These are phyloP conservation scores for Sardinella longiceps DNA, from an alignment of 2,797 vertebrate species.

Conservation along the genomic window DNA sequence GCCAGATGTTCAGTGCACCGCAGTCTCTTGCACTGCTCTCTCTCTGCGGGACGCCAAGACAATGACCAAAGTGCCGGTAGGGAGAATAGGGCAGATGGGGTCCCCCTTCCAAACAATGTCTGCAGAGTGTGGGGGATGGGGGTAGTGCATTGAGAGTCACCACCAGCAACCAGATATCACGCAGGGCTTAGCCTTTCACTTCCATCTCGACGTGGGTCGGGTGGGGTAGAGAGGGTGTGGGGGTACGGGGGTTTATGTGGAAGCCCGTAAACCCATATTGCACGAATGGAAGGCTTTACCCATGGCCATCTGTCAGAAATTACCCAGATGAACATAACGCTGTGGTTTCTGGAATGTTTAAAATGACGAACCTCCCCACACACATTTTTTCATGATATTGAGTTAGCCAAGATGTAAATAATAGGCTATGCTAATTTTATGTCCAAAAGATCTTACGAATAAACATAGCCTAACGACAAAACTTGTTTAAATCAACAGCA, in stretches of 20 bases:
- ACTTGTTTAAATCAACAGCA: neutral
- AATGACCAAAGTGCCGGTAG: conserved; percentile 51
- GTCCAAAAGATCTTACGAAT: neutral
- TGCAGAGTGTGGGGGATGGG: conserved; percentile 50
- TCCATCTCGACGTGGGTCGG: conserved; percentile 38
- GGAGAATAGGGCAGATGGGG: conserved; percentile 61
- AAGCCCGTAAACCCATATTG: conserved; percentile 69
- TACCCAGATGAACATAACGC: conserved; percentile 43
- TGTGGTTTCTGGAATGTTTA: conserved; percentile 12
- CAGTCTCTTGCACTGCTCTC: conserved; percentile 35
- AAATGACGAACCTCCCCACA: neutral
- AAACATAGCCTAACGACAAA: neutral
- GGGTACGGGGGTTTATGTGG: conserved; percentile 58
- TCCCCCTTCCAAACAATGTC: conserved; percentile 58
- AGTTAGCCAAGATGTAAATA: too few relatives aligned
- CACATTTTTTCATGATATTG: neutral
- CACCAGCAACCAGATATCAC: conserved; percentile 51
- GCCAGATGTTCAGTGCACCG: conserved; percentile 55
- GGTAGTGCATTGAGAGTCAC: conserved; percentile 54
- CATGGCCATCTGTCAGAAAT: conserved; percentile 64
- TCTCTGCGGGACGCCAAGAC: conserved; percentile 47
- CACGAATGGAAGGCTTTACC: conserved; percentile 60
- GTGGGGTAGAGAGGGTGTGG: conserved; percentile 22
- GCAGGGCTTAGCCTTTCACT: conserved; percentile 54
- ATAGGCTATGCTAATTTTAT: neutral